Conservation (phyloP, 2,888 invertebrate genomes). For the Caenorhabditis afra region DNA sequence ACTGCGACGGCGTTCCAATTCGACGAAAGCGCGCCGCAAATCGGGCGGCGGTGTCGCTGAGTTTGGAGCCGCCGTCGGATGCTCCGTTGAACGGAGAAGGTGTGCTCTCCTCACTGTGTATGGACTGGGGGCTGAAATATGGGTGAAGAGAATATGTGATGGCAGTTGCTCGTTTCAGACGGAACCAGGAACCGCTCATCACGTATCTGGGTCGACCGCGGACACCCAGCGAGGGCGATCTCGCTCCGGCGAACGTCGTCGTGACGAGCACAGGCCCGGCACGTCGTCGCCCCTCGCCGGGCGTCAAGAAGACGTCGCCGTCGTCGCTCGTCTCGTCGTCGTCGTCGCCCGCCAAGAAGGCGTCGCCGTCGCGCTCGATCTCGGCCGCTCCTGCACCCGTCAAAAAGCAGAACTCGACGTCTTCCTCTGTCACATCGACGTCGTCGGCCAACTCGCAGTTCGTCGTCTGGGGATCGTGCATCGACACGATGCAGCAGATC, state of each 20-base stretch:
- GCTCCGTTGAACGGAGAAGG: slow-evolving; percentile 1
- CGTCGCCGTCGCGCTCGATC: not conserved
- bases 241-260: not conserved
- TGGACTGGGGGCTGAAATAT: not conserved
- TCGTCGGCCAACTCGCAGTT: not conserved
- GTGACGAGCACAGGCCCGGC: not conserved
- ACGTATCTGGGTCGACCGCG: slow-evolving; percentile 53
- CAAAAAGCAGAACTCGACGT: slow-evolving; percentile 26
- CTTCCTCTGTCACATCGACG: slow-evolving; percentile 16
- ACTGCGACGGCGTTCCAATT: slow-evolving; percentile 40
- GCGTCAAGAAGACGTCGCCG: slow-evolving; percentile 38
- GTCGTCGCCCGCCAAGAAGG: slow-evolving; percentile 27
- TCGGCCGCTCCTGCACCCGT: slow-evolving; percentile 2
- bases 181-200: slow-evolving; percentile 51
- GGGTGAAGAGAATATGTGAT: not conserved
- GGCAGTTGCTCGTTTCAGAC: slow-evolving; percentile 38
- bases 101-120: too few relatives aligned
- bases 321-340: slow-evolving; percentile 17
- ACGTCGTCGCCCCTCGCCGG: slow-evolving; percentile 30
- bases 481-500: slow-evolving; percentile 18
- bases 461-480: slow-evolving; percentile 21
- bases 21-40: slow-evolving; percentile 43
- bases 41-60: not conserved
- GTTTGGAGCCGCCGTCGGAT: not conserved
- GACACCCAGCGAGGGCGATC: slow-evolving; percentile 48